Evolutionary conservation across 2,113 vertebrate species (phyloP).

Genomic region (Climacteris rufus): DNA sequence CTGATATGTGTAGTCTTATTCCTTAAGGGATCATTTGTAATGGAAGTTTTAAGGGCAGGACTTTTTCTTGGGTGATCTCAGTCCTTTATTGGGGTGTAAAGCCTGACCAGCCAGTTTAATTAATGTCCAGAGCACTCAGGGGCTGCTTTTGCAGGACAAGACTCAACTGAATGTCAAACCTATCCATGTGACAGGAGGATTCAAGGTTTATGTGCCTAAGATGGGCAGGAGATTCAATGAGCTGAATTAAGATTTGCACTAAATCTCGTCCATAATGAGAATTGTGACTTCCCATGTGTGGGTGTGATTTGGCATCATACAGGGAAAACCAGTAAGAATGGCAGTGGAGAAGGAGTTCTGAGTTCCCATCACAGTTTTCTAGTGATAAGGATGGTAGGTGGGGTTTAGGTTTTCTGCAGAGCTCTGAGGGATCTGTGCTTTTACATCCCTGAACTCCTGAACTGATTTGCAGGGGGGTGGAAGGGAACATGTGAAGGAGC

Average conservation of each 20-base stretch:
- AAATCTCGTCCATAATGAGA: neutral
- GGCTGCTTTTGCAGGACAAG: neutral
- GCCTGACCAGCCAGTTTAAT: neutral
- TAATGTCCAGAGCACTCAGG: neutral
- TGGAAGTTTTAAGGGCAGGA: neutral
- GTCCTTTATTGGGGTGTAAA: neutral
- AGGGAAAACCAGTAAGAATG: neutral
- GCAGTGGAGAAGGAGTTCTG: neutral
- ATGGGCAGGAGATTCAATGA: neutral
- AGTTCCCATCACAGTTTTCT: neutral
- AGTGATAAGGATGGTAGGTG: neutral
- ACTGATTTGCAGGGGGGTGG: neutral
- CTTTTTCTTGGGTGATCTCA: neutral
- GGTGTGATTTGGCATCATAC: too few relatives aligned
- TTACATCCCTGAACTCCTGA: neutral
- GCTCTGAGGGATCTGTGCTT: neutral
- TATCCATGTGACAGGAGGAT: accelerated
- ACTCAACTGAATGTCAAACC: neutral
- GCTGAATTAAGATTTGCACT: neutral
- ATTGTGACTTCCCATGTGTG: neutral
- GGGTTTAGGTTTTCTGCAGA: neutral
- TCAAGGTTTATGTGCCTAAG: neutral
- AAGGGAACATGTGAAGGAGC: neutral
- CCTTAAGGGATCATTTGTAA: neutral
- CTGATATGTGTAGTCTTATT: neutral